Percentiles rank a stretch among this genome's conserved stretches.
These are phyloP conservation scores for Passer montanus DNA, from an alignment of 2,113 vertebrate genomes.

Conservation along the genomic window DNA sequence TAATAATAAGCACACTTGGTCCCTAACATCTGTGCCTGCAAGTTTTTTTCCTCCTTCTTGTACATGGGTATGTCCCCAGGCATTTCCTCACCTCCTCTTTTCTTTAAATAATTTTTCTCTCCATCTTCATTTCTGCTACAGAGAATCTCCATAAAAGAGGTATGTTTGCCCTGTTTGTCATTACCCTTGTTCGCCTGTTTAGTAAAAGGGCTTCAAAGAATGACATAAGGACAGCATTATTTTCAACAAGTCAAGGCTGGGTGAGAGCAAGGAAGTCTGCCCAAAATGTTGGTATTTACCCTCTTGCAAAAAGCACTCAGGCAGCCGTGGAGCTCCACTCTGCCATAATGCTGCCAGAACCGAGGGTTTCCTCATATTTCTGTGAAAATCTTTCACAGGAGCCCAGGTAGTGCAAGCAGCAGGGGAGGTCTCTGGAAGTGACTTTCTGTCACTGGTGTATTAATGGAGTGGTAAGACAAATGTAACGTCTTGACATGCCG, in stretches of 20 bases:
- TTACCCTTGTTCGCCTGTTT: neutral
- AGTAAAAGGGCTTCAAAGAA: neutral
- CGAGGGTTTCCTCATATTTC: neutral
- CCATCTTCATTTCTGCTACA: neutral
- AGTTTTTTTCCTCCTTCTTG: neutral
- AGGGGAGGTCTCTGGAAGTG: conserved; percentile 30
- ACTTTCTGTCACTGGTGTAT: conserved; percentile 43
- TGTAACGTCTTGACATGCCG: neutral
- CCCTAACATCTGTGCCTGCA: neutral
- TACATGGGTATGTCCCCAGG: neutral
- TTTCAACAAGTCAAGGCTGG: neutral
- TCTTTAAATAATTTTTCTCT: neutral
- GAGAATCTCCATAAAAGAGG: neutral
- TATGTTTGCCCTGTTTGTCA: neutral
- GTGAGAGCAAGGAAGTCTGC: neutral
- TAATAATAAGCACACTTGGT: neutral
- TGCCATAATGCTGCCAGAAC: accelerated
- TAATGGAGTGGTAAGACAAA: conserved; percentile 3
- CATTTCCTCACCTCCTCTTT: neutral
- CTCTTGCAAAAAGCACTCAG: neutral
- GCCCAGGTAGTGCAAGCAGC: conserved; percentile 17
- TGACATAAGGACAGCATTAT: neutral
- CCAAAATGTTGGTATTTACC: neutral
- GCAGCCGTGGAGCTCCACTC: neutral
- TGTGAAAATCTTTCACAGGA: neutral